Evolutionary conservation across 1,140 invertebrate genomes (phyloP).

Genomic region (Tetraneura akinire): DNA sequence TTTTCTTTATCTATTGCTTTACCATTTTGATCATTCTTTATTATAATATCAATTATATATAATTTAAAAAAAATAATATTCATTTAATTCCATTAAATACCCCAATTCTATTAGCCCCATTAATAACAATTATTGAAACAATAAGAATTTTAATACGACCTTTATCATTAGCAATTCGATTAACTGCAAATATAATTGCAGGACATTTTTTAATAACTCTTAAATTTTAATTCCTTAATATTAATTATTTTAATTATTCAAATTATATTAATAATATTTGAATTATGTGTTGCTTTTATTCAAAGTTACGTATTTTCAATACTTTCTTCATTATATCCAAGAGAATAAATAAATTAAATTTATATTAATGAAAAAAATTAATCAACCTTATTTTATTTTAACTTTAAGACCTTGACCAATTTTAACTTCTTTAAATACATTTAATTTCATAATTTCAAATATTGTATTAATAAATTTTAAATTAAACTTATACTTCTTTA

Average conservation of each 20-base stretch:
- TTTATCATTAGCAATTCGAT: background rate
- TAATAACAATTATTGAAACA: background rate
- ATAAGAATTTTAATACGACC: background rate
- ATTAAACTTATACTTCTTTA: no score
- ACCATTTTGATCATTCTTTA: background rate
- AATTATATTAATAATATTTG: constrained; percentile 5
- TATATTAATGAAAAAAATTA: no score
- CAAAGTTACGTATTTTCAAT: background rate
- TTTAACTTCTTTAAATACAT: no score
- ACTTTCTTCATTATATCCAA: no score
- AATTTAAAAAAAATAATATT: no score
- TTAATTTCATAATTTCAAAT: no score
- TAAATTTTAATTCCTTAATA: no score
- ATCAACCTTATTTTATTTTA: no score
- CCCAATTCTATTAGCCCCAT: background rate
- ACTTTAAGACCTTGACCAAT: no score
- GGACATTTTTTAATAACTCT: background rate
- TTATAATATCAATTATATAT: no score
- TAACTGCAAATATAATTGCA: constrained; percentile 5
- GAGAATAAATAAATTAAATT: no score
- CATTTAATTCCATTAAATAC: background rate
- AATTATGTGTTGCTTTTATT: background rate
- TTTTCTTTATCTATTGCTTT: background rate
- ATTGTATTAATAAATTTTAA: no score
- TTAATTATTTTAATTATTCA: background rate